Percentiles rank a stretch among this genome's conserved stretches.
Conservation (phyloP, 2,113 vertebrate species). For the Peromyscus polionotus region DNA sequence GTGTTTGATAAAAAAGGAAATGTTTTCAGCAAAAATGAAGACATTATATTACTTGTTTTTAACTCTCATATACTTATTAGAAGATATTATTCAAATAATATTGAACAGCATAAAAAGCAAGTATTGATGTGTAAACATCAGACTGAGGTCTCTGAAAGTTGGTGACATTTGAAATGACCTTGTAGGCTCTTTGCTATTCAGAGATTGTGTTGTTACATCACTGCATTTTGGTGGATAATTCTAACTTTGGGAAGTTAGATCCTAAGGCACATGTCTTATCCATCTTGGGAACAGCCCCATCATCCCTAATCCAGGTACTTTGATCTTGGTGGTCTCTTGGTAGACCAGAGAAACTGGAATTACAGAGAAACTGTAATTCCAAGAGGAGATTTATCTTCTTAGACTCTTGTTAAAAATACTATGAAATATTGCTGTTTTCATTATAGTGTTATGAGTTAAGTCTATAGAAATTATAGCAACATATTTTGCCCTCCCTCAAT, state of each 20-base stretch:
- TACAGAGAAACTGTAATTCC: neutral
- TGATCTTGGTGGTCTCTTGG: fast-evolving
- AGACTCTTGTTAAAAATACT: neutral
- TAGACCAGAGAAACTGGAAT: no score
- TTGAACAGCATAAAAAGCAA: neutral
- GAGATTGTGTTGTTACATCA: neutral
- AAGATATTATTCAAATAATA: neutral
- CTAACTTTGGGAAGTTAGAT: neutral
- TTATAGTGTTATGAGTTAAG: neutral
- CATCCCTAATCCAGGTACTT: no score
- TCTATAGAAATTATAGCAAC: neutral
- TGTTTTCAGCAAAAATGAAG: neutral
- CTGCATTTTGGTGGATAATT: neutral
- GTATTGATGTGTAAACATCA: neutral
- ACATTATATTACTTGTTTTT: slow-evolving; percentile 2
- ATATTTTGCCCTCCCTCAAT: neutral
- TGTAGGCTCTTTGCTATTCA: neutral
- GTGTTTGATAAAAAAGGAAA: neutral
- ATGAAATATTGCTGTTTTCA: neutral
- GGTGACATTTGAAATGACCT: neutral
- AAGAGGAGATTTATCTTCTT: neutral
- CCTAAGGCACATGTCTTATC: neutral
- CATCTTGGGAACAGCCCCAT: neutral
- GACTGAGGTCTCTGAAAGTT: neutral
- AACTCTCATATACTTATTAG: neutral